Evolutionary conservation across 2,888 invertebrate genomes (phyloP), one percentile per base, ranked within the genome.

Genomic region (Hemicrepidius hirtus): DNA sequence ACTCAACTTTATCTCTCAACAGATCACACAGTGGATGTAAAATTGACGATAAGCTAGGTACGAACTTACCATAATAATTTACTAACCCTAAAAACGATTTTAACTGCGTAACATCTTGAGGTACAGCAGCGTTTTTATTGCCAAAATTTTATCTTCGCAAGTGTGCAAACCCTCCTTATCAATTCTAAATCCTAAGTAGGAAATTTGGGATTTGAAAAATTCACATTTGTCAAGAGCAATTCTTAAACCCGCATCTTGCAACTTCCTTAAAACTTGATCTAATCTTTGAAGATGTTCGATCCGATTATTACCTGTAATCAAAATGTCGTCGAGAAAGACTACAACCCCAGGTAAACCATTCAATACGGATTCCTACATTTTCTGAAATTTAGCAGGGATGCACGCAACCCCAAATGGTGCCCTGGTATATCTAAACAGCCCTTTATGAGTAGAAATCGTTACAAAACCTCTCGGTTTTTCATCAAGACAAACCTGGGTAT

Each of bases 381-480:
- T 74, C 73, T 84, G 82, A 65, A 84, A 83, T 57, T 82, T 80
- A 0, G 79, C 80, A 0, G 82, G 81, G 4, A 79, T 81, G 35
- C 76, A 78, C 3, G 79, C 77, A 13, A 83, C 63, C 3, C 80
- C 82, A 46, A 76, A 82, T 3, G 81, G 75, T 20, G 80, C 63
- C 0, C 80, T 60, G 0, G 71, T 80, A 66, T 79, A 81, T 57
- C 74, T 74, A 67, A 70, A 81, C 21, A 82, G 63, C 0, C 81
- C 80, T 49, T 74, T 76, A 1, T 75, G 73, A 0, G 82, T 82
- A 64, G 77, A 78, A 1, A 83, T 82, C 0, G 77, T 77, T 0
- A 78, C 76, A 3, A 81, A 53, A n/a, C n/a, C 2, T 72, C 16
- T 60, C 79, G 75, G 0, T 77, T 79, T 0, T 60, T 40, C 35